Evolutionary conservation across 2,888 invertebrate genomes (phyloP), one percentile per base, ranked within the genome.

Genomic region (Actias luna): DNA sequence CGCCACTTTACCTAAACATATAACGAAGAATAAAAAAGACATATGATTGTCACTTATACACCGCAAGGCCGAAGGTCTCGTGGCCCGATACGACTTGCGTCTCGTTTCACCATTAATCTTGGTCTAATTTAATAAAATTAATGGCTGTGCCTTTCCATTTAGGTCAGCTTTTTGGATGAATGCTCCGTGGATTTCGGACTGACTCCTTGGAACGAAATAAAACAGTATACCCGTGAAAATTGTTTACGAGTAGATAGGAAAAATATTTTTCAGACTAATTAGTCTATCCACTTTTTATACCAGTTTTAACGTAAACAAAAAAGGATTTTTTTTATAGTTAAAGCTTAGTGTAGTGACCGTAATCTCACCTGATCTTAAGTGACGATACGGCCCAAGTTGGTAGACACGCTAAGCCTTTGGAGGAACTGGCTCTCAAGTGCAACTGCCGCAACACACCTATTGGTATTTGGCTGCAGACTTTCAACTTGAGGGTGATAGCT

Each of bases 111-210:
- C 78, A 87, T 88, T 82, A 77, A 82, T 87, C 87, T 85, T 79
- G 76, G 80, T 85, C 78, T 82, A 78, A 80, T 87, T 84, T 83
- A 83, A 82, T 80, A 78, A 82, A 83, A 87, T 88, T 83, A 87
- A 88, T 85, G 86, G 78, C 74, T 76, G 72, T 68, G 67, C 71
- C 73, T 75, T 73, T 72, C 74, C 74, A 68, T 72, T 76, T 61
- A 61, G 61, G 58, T 61, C 58, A 27, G 36, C 61, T 55, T 59
- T 63, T 55, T 39, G 59, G 46, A 52, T 64, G 63, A 61, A 63
- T 55, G 42, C 62, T 57, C 59, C 8, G 14, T 58, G 64, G 63
- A 63, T 58, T 58, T 59, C 52, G 63, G 42, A 61, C 63, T 63
- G 29, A 62, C 63, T 64, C 67, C 63, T 55, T 55, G 29, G 25